Evolutionary conservation across 2,888 invertebrate genomes (phyloP).

Genomic region (Ectemnius cavifrons): DNA sequence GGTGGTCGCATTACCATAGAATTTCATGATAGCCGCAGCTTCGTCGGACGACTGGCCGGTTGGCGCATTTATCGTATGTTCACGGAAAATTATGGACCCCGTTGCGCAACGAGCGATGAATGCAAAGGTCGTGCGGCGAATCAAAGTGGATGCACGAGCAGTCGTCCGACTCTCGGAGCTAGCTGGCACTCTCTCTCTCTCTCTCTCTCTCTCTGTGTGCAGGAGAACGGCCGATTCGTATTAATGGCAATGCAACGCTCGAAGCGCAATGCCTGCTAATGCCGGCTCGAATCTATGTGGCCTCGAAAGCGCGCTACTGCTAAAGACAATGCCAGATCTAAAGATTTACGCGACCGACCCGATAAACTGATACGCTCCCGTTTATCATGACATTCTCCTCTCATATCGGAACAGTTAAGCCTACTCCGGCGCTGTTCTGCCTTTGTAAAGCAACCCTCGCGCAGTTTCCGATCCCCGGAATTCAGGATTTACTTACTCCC

Average conservation of each 20-base stretch:
- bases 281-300: background rate
- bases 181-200: background rate
- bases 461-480: background rate
- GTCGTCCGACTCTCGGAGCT: background rate
- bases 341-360: background rate
- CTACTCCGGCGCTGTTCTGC: background rate
- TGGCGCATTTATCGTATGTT: conserved; percentile 5
- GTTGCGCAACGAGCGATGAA: conserved; percentile 8
- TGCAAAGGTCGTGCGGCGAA: conserved; percentile 10
- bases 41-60: too few relatives aligned
- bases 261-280: background rate
- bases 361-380: conserved; percentile 8
- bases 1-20: conserved; percentile 5
- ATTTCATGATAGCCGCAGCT: conserved; percentile 5
- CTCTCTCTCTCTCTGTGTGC: conserved; percentile 2
- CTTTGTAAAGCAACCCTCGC: background rate
- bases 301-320: background rate
- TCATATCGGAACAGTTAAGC: background rate
- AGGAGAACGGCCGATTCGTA: background rate
- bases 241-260: conserved; percentile 3
- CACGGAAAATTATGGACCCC: conserved; percentile 9
- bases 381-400: background rate
- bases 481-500: background rate
- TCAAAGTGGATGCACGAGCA: conserved; percentile 8
- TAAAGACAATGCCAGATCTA: conserved; percentile 7